These are phyloP conservation scores for Isaurus tuberculatus DNA, from an alignment of 92 coral and sea anemone genomes.

Conservation along the genomic window DNA sequence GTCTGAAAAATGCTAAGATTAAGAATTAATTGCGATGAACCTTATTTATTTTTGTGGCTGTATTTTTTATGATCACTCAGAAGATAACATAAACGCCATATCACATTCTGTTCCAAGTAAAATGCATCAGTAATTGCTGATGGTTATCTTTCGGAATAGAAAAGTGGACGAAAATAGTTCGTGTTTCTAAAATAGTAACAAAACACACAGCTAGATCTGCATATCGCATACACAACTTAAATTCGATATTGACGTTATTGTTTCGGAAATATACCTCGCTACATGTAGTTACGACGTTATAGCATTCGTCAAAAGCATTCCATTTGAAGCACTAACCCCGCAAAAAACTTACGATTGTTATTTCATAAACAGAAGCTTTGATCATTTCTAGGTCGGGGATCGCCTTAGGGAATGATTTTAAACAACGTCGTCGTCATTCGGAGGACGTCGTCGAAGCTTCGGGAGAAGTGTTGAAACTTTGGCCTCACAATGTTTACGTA, in stretches of 20 bases:
- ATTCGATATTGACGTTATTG: not conserved
- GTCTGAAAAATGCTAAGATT: too few relatives aligned
- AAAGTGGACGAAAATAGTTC: conserved; percentile 1
- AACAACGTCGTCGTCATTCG: conserved; percentile 18
- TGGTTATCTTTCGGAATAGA: not conserved
- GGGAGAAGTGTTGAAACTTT: not conserved
- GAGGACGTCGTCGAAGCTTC: conserved; percentile 6
- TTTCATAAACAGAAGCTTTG: not conserved
- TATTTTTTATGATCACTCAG: too few relatives aligned
- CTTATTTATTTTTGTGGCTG: too few relatives aligned
- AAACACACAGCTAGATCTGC: not conserved
- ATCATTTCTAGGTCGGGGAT: not conserved
- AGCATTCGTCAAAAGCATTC: not conserved
- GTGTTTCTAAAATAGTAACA: not conserved
- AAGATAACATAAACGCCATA: too few relatives aligned
- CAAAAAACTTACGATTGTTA: not conserved
- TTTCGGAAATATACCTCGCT: not conserved
- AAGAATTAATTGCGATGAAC: too few relatives aligned
- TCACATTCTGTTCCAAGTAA: not conserved
- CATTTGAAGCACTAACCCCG: not conserved
- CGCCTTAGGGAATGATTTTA: not conserved
- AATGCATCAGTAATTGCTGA: not conserved
- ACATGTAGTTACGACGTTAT: too few relatives aligned
- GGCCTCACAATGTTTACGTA: not conserved
- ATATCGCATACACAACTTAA: not conserved